A percentile compares a stretch with the other conserved stretches of the same genome.
Evolutionary conservation across 2,797 vertebrate species (phyloP).

Genomic region (Apogon hyalosoma): DNA sequence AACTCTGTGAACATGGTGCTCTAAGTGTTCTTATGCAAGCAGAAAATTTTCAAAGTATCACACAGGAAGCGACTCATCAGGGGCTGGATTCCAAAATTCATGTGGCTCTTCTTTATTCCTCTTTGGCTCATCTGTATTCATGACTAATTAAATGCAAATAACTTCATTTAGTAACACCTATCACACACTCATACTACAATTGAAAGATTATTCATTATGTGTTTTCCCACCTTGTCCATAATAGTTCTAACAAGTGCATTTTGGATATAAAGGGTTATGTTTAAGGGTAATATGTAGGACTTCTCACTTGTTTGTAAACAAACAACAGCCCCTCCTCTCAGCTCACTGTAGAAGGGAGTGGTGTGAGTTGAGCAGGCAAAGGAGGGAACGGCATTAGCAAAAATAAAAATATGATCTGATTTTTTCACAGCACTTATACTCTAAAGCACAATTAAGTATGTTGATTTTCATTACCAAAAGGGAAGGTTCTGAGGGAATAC

Average conservation of each 20-base stretch:
- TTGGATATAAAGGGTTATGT: background rate
- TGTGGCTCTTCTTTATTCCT: slow-evolving; percentile 48
- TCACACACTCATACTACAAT: slow-evolving; percentile 29
- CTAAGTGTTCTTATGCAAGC: slow-evolving; percentile 49
- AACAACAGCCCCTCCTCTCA: too few species aligned
- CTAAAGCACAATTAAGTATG: too few species aligned
- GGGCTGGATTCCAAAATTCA: slow-evolving; percentile 39
- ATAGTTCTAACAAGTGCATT: slow-evolving; percentile 3
- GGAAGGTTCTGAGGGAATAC: too few species aligned
- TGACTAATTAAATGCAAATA: slow-evolving; percentile 56
- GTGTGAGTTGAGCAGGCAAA: too few species aligned
- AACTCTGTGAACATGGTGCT: slow-evolving; percentile 32
- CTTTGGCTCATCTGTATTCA: slow-evolving; percentile 51
- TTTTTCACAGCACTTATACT: too few species aligned
- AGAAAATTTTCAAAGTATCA: slow-evolving; percentile 37
- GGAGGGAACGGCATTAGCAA: too few species aligned
- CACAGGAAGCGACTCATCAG: slow-evolving; percentile 28
- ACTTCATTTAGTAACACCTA: slow-evolving; percentile 20
- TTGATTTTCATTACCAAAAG: too few species aligned
- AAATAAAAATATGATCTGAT: too few species aligned
- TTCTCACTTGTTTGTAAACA: too few species aligned
- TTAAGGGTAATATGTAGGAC: too few species aligned
- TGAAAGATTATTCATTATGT: slow-evolving; percentile 35
- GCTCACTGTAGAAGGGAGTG: too few species aligned
- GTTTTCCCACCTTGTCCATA: slow-evolving; percentile 2